These are phyloP conservation scores for Xiphydria camelus DNA, from an alignment of 2,888 invertebrate species.

Conservation along the genomic window DNA sequence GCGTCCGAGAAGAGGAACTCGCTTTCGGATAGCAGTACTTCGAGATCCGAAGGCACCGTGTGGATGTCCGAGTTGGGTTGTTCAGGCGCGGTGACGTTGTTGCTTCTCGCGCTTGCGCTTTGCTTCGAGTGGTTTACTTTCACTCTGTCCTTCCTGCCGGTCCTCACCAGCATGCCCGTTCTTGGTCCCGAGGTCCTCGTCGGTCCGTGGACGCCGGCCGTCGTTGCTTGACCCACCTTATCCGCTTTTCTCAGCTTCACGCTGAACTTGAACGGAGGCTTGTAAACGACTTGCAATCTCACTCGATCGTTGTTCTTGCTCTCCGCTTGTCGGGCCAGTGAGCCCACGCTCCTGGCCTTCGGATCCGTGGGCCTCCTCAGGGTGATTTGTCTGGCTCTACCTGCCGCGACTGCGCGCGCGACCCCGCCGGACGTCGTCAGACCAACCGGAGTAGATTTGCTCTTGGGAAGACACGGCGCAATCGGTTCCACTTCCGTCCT, in stretches of 20 bases:
- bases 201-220: constrained; percentile 58
- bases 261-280: constrained; percentile 86
- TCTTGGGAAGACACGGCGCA: constrained; percentile 71
- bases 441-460: constrained; percentile 81
- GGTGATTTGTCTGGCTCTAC: constrained; percentile 42
- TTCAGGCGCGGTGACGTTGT: constrained; percentile 19
- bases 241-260: constrained; percentile 76
- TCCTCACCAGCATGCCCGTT: constrained; percentile 60
- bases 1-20: constrained; percentile 62
- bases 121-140: constrained; percentile 31
- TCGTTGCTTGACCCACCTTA: constrained; percentile 63
- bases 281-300: constrained; percentile 82
- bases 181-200: constrained; percentile 44
- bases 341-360: constrained; percentile 73
- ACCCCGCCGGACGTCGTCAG: constrained; percentile 62
- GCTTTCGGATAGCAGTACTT: constrained; percentile 64
- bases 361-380: constrained; percentile 37
- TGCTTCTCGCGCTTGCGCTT: constrained; percentile 3
- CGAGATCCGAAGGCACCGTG: constrained; percentile 66
- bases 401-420: constrained; percentile 43
- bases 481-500: constrained; percentile 50
- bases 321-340: constrained; percentile 58
- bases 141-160: constrained; percentile 43
- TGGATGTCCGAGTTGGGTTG: constrained; percentile 64
- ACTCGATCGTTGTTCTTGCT: constrained; percentile 54